These are phyloP conservation scores for Pocota personata DNA, from an alignment of 2,888 invertebrate species.

Conservation along the genomic window DNA sequence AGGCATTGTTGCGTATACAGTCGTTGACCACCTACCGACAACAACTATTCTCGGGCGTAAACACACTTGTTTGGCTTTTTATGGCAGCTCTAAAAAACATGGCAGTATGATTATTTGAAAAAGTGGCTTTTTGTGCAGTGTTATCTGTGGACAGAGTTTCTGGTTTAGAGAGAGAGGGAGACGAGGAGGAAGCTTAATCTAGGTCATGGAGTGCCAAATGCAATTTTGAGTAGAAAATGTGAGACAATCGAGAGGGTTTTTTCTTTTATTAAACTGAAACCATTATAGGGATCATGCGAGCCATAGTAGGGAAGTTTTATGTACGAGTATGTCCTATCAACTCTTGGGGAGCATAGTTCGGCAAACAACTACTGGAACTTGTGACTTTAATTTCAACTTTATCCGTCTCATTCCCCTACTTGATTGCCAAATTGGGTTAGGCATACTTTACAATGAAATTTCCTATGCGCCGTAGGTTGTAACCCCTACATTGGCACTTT, in stretches of 20 bases:
- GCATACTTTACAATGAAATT: too few relatives aligned
- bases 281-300: neutral
- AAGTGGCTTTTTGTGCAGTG: constrained; percentile 12
- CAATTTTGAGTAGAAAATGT: neutral
- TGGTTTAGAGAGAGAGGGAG: neutral
- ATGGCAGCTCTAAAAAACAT: neutral
- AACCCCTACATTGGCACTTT: too few relatives aligned
- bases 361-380: too few relatives aligned
- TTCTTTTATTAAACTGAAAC: too few relatives aligned
- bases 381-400: too few relatives aligned
- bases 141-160: constrained; percentile 15
- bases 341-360: too few relatives aligned
- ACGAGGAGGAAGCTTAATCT: neutral
- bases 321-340: too few relatives aligned
- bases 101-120: constrained; percentile 10
- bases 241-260: neutral
- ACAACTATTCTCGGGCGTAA: constrained; percentile 12
- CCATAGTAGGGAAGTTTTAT: too few relatives aligned
- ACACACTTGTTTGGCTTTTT: constrained; percentile 27
- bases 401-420: too few relatives aligned
- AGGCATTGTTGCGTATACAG: constrained; percentile 36
- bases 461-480: too few relatives aligned
- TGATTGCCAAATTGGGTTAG: too few relatives aligned
- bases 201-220: neutral
- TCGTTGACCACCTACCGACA: constrained; percentile 30